A percentile compares a stretch with the other conserved stretches of the same genome.
Conservation (phyloP, 2,113 vertebrate genomes). For the Pterocles gutturalis region DNA sequence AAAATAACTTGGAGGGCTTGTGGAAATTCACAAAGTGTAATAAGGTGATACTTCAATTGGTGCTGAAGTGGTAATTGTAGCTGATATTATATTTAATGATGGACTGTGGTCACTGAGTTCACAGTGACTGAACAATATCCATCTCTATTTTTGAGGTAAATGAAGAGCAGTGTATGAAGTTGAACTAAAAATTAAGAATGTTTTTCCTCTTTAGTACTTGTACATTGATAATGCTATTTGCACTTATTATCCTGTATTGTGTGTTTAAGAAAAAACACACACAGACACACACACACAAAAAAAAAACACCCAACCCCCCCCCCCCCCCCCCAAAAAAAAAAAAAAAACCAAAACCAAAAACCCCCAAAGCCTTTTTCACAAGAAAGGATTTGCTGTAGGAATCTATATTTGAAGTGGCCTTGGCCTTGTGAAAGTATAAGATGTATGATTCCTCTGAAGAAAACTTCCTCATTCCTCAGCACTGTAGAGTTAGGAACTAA, state of each 20-base stretch:
- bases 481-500: background rate
- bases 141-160: slow-evolving; percentile 31
- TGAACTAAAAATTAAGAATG: slow-evolving; percentile 1
- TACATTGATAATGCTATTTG: background rate
- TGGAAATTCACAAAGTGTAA: slow-evolving; percentile 64
- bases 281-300: too few species aligned
- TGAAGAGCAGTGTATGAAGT: background rate
- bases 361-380: background rate
- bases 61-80: slow-evolving; percentile 46
- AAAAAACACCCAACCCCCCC: too few species aligned
- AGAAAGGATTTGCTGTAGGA: background rate
- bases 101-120: slow-evolving; percentile 47
- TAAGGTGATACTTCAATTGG: slow-evolving; percentile 58
- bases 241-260: background rate
- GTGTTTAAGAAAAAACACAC: background rate
- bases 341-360: background rate
- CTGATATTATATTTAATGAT: slow-evolving; percentile 54
- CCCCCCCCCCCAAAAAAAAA: too few species aligned
- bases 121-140: slow-evolving; percentile 26
- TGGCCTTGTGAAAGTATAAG: background rate
- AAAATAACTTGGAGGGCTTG: slow-evolving; percentile 69
- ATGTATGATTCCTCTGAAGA: background rate
- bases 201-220: background rate
- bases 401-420: slow-evolving; percentile 12
- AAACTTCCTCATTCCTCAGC: background rate